Base-by-base conservation (phyloP, 2,888 invertebrate genomes). In the Cephus runcator region DNA sequence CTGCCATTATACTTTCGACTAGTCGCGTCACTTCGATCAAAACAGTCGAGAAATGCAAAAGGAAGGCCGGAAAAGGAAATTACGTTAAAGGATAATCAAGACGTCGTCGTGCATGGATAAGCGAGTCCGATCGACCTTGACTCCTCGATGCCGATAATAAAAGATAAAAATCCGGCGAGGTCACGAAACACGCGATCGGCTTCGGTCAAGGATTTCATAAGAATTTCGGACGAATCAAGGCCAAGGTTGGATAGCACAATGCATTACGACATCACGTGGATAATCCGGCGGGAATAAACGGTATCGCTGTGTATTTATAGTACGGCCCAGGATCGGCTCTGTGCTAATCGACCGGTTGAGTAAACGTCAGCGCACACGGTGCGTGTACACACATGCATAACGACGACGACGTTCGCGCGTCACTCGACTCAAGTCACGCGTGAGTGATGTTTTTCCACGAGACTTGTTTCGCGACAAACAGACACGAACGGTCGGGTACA, bases 361-460 rank as follows among this genome's bases (percentile, higher is more conserved):
- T 84, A 86, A 88, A 88, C 88, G 88, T 88, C 89, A 87, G 85
- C 83, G 87, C 86, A 85, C 87, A 86, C 85, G 56, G 6, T 86
- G 84, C 84, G 82, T 86, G 88, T 87, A 85, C 56, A 56, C 23
- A 23, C 9, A 23, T 23, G 23, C 0, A 6, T 23, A 56, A 40
- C 1, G 6, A 23, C 6, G 40, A 40, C 0, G 40, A 23, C 6
- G 23, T 23, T 40, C 40, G 23, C 15, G 56, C 23, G 56, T 40
- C 40, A 56, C 56, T 9, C 9, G 23, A 23, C 56, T 56, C 56
- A 9, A 56, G 23, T 23, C 56, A 56, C 23, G 56, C 23, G 56
- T 23, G 56, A 56, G 23, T 2, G 9, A 56, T 9, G 56, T 23
- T 56, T 56, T 23, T 56, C 56, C 56, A 1, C 23, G 23, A 23